These are phyloP conservation scores for Megalopta genalis DNA, from an alignment of 1,140 invertebrate genomes.

Conservation along the genomic window DNA sequence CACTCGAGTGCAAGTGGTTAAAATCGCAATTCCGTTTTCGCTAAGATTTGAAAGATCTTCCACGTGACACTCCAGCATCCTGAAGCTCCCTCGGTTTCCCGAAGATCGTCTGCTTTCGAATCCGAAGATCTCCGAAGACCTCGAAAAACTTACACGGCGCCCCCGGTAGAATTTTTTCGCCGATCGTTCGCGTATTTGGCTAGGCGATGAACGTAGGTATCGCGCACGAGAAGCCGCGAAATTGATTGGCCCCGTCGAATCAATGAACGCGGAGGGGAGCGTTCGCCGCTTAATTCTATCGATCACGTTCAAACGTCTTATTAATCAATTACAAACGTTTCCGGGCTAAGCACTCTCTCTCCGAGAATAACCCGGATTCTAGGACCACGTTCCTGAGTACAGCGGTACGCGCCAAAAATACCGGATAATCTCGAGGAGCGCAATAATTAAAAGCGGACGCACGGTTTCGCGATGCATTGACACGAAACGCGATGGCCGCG, in stretches of 20 bases:
- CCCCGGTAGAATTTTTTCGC: too few species aligned
- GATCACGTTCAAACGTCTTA: slow-evolving; percentile 38
- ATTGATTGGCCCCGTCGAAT: not conserved
- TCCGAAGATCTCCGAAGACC: too few species aligned
- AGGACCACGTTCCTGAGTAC: slow-evolving; percentile 35
- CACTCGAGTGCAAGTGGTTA: too few species aligned
- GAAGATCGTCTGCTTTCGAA: too few species aligned
- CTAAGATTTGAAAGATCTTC: too few species aligned
- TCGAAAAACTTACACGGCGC: too few species aligned
- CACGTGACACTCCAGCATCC: too few species aligned
- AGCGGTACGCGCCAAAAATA: slow-evolving; percentile 49
- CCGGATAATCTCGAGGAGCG: slow-evolving; percentile 38
- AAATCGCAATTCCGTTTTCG: too few species aligned
- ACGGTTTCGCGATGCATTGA: slow-evolving; percentile 41
- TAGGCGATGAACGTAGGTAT: not conserved
- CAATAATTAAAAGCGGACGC: slow-evolving; percentile 51
- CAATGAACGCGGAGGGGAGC: not conserved
- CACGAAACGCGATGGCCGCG: not conserved
- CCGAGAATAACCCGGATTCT: slow-evolving; percentile 32
- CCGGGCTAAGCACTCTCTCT: slow-evolving; percentile 17
- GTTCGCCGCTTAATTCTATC: not conserved
- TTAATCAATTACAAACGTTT: slow-evolving; percentile 37
- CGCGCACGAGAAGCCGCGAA: not conserved
- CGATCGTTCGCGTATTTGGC: not conserved
- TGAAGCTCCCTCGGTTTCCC: too few species aligned